Base-by-base conservation (phyloP, 2,888 invertebrate genomes). In the Dromius quadrimaculatus region DNA sequence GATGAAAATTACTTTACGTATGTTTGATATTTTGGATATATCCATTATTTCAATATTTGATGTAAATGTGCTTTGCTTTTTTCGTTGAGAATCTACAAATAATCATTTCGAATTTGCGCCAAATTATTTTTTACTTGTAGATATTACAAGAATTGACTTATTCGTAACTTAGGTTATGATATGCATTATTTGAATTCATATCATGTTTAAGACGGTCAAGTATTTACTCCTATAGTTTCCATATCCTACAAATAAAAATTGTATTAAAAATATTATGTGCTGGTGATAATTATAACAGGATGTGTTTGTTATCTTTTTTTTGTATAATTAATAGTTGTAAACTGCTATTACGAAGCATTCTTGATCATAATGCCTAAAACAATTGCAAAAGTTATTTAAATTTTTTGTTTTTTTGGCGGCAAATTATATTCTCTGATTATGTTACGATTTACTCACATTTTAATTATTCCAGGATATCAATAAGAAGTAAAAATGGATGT, bases 331-430 rank as follows among this genome's bases (percentile, higher is more conserved):
- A n/a, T n/a, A n/a, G n/a, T n/a, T n/a, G n/a, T n/a, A n/a, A n/a
- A n/a, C n/a, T n/a, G n/a, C n/a, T n/a, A n/a, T n/a, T n/a, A n/a
- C n/a, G n/a, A n/a, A n/a, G n/a, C n/a, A n/a, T n/a, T n/a, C n/a
- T n/a, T n/a, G n/a, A n/a, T n/a, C n/a, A n/a, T n/a, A n/a, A n/a
- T n/a, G n/a, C n/a, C n/a, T n/a, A n/a, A n/a, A n/a, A n/a, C n/a
- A n/a, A n/a, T n/a, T n/a, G n/a, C n/a, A n/a, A n/a, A n/a, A n/a
- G n/a, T n/a, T n/a, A n/a, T n/a, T n/a, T n/a, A n/a, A n/a, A n/a
- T n/a, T n/a, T n/a, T n/a, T n/a, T n/a, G n/a, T n/a, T n/a, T n/a
- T 54, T 54, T 54, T 54, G 50, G 50, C 50, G 50, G 50, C 50
- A 54, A 54, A 28, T 54, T 54, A 54, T 54, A 15, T 32, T 13